Evolutionary conservation across 2,888 invertebrate genomes (phyloP).

Genomic region (Punctoribates punctum): DNA sequence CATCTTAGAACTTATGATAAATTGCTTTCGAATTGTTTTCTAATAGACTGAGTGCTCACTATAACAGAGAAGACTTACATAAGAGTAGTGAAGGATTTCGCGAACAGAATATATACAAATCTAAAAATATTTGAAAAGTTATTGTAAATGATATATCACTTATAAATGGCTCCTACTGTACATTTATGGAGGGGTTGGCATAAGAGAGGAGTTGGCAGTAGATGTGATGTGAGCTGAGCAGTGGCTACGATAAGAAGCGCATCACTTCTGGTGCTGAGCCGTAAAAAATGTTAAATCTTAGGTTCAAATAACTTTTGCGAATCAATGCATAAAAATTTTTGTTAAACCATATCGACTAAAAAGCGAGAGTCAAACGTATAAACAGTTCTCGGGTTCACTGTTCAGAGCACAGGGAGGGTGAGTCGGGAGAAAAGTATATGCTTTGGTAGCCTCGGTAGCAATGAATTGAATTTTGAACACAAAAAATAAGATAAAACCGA

Average conservation of each 20-base stretch:
- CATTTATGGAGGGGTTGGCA: not conserved
- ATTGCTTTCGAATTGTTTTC: not conserved
- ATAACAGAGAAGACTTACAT: not conserved
- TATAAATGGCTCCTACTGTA: not conserved
- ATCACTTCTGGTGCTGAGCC: not conserved
- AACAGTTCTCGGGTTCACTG: not conserved
- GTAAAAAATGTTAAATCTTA: constrained; percentile 8
- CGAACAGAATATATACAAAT: not conserved
- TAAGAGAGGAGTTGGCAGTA: not conserved
- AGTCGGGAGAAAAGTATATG: not conserved
- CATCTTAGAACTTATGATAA: not conserved
- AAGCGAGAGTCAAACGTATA: not conserved
- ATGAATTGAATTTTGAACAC: no score
- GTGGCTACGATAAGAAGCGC: not conserved
- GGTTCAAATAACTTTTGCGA: constrained; percentile 19
- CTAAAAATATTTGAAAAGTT: not conserved
- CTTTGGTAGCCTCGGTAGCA: not conserved
- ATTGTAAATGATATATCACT: not conserved
- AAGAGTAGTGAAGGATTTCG: not conserved
- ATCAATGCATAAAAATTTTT: constrained; percentile 13
- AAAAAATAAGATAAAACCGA: no score
- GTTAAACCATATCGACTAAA: constrained; percentile 14
- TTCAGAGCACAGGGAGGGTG: not conserved
- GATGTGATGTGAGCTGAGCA: not conserved
- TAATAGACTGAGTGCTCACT: not conserved